Evolutionary conservation across 1,140 invertebrate genomes (phyloP).

Genomic region (Lepeophtheirus salmonis): DNA sequence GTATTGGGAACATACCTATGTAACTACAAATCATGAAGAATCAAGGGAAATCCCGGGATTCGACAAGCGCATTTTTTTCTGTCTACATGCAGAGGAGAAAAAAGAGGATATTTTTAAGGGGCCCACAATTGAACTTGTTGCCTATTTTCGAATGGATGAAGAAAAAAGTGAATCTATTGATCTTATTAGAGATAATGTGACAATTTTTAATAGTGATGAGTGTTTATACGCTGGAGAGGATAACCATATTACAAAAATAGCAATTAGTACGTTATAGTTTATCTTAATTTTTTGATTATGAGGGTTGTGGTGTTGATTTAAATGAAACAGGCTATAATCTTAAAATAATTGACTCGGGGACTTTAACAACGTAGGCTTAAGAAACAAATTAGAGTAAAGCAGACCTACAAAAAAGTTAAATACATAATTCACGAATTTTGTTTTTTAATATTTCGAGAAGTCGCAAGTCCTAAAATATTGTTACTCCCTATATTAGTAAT

Average conservation of each 20-base stretch:
- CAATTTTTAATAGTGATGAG: background rate
- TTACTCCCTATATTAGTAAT: too few species aligned
- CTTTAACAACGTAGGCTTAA: too few species aligned
- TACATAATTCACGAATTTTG: too few species aligned
- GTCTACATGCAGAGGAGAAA: background rate
- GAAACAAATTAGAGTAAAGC: too few species aligned
- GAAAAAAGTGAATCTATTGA: background rate
- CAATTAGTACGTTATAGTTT: background rate
- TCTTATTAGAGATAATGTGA: background rate
- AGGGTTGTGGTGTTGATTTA: too few species aligned
- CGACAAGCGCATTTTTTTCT: background rate
- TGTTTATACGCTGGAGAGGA: background rate
- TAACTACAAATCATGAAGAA: background rate
- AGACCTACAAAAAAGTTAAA: too few species aligned
- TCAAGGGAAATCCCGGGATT: background rate
- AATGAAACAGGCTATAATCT: too few species aligned
- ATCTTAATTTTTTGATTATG: too few species aligned
- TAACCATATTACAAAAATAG: background rate
- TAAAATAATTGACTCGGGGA: too few species aligned
- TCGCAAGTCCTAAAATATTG: too few species aligned
- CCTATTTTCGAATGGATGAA: conserved; percentile 1
- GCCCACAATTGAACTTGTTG: background rate
- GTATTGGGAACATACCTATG: background rate
- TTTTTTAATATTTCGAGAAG: too few species aligned
- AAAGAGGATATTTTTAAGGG: background rate